Evolutionary conservation across 2,888 invertebrate genomes (phyloP).

Genomic region (Lumbricus terrestris): DNA sequence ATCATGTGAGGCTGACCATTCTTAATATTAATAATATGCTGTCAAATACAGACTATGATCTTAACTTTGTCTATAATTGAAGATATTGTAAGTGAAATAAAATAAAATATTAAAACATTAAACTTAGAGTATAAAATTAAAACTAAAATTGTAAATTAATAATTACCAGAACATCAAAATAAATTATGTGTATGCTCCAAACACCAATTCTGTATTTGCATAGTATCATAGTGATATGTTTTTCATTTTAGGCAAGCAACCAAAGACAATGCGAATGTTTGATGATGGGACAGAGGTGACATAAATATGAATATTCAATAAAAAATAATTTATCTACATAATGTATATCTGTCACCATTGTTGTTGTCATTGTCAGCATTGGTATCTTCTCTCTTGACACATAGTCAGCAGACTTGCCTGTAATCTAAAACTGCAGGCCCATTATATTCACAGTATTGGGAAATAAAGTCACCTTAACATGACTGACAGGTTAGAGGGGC

Average conservation of each 20-base stretch:
- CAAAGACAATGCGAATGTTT: constrained; percentile 17
- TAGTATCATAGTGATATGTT: neutral
- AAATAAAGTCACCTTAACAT: too few relatives aligned
- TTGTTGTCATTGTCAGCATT: neutral
- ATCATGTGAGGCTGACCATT: neutral
- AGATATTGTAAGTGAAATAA: too few relatives aligned
- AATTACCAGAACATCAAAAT: neutral
- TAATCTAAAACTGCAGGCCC: too few relatives aligned
- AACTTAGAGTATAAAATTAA: too few relatives aligned
- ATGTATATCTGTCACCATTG: neutral
- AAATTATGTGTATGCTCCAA: neutral
- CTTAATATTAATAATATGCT: neutral
- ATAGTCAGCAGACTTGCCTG: neutral
- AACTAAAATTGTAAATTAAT: too few relatives aligned
- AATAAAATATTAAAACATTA: too few relatives aligned
- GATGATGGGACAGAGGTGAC: constrained; percentile 13
- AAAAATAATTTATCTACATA: too few relatives aligned
- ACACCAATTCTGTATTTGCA: neutral
- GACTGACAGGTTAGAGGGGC: too few relatives aligned
- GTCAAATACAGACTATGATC: neutral
- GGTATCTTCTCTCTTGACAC: neutral
- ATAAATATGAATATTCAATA: neutral
- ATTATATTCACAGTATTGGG: too few relatives aligned
- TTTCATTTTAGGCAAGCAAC: constrained; percentile 23
- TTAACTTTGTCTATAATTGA: neutral